Conservation (phyloP, 2,797 vertebrate genomes). For the Atherinosoma microstoma region DNA sequence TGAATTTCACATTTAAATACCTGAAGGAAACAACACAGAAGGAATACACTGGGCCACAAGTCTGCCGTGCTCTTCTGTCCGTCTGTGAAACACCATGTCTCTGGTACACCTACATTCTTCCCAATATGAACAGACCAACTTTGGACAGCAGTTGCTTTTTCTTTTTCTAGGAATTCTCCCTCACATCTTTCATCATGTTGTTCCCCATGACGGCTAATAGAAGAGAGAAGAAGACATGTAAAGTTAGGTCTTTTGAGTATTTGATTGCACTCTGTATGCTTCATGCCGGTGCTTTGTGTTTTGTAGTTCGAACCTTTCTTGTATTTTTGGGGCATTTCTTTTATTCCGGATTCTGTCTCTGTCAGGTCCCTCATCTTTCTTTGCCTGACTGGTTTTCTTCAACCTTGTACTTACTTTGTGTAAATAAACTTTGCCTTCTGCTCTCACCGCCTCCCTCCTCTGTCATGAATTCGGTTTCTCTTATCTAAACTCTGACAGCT, state of each 20-base stretch:
- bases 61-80: not conserved
- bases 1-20: not conserved
- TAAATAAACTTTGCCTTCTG: constrained; percentile 1
- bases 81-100: not conserved
- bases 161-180: not conserved
- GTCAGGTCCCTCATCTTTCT: not conserved
- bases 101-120: not conserved
- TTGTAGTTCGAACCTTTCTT: too few relatives aligned
- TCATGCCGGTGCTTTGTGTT: not conserved
- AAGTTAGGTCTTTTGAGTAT: not conserved
- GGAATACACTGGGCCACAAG: not conserved
- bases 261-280: not conserved
- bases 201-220: not conserved
- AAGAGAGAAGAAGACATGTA: not conserved
- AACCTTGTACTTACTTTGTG: constrained; percentile 3
- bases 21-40: not conserved
- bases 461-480: constrained; percentile 8
- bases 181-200: not conserved
- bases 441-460: not conserved
- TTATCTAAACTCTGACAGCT: constrained; percentile 7
- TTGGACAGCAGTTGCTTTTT: not conserved
- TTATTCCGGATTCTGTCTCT: not conserved
- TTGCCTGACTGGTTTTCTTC: constrained; percentile 2
- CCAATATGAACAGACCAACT: not conserved
- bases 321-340: not conserved